Conservation (phyloP, 2,888 invertebrate species). For the Chrysomela aeneicollis region DNA sequence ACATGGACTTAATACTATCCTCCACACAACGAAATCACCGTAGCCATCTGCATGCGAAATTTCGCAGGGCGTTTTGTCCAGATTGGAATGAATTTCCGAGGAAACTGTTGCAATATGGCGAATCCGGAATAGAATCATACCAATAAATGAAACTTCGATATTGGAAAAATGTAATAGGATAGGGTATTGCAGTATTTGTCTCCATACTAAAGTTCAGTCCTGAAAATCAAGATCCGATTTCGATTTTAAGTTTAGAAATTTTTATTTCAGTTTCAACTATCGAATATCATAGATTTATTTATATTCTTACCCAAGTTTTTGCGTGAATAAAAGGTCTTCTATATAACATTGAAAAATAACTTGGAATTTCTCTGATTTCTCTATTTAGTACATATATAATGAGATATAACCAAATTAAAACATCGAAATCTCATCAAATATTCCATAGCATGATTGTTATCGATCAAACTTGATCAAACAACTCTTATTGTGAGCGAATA, state of each 20-base stretch:
- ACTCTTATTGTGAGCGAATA: no score
- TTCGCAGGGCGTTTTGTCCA: conserved; percentile 7
- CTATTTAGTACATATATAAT: no score
- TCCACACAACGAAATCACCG: conserved; percentile 9
- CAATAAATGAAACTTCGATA: not conserved
- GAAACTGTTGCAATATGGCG: conserved; percentile 17
- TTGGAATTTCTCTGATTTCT: no score
- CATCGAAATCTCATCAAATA: no score
- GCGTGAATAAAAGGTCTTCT: not conserved
- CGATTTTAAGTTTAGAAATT: not conserved
- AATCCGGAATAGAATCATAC: not conserved
- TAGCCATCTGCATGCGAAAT: conserved; percentile 14
- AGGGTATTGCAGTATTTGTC: not conserved
- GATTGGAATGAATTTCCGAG: conserved; percentile 20
- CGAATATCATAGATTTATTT: no score
- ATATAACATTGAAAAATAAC: no score
- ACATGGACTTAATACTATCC: conserved; percentile 6
- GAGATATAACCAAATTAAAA: no score
- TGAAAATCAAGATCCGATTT: not conserved
- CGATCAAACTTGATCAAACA: no score
- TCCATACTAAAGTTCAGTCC: not conserved
- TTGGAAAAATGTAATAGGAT: not conserved
- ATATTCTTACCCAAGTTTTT: no score
- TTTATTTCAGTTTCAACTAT: not conserved
- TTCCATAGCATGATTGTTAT: no score